A percentile compares a stretch with the other conserved stretches of the same genome.
Conservation (phyloP, 2,888 invertebrate genomes). For the Masnerella sp. region DNA sequence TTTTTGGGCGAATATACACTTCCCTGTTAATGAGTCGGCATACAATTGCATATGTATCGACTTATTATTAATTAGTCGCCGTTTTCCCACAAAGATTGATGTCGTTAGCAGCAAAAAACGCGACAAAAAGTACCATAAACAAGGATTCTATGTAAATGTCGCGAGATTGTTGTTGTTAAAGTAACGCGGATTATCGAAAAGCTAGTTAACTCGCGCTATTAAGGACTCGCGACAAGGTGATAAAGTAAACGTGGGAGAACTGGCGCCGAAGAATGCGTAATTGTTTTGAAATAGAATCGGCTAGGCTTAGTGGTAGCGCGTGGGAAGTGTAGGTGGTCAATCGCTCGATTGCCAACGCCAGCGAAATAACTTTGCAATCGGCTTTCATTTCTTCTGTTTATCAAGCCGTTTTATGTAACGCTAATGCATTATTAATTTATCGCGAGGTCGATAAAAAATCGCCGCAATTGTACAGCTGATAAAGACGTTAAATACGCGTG, state of each 20-base stretch:
- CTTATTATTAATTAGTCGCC: too few relatives aligned
- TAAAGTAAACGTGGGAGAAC: constrained; percentile 68
- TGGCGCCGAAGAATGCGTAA: constrained; percentile 70
- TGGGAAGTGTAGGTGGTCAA: constrained; percentile 71
- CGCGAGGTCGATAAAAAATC: constrained; percentile 6
- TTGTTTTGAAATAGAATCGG: constrained; percentile 71
- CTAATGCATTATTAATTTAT: constrained; percentile 55
- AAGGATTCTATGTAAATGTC: constrained; percentile 37
- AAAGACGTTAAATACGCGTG: constrained; percentile 34
- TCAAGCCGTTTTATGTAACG: constrained; percentile 47
- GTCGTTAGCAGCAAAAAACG: constrained; percentile 3
- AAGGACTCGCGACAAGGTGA: constrained; percentile 56
- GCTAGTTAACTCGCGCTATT: constrained; percentile 40
- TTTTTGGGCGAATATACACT: too few relatives aligned
- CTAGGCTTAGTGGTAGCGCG: constrained; percentile 65
- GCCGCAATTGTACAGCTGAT: constrained; percentile 21
- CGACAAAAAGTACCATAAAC: not conserved
- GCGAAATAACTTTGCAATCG: constrained; percentile 50
- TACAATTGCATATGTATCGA: too few relatives aligned
- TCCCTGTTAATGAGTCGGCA: too few relatives aligned
- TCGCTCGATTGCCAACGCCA: constrained; percentile 59
- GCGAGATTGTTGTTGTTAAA: constrained; percentile 17
- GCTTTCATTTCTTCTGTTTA: constrained; percentile 53
- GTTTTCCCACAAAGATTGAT: constrained; percentile 9
- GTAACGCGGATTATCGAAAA: constrained; percentile 43